These are phyloP conservation scores for Drosophila yakuba DNA, from an alignment of 1,140 invertebrate species.

Conservation along the genomic window DNA sequence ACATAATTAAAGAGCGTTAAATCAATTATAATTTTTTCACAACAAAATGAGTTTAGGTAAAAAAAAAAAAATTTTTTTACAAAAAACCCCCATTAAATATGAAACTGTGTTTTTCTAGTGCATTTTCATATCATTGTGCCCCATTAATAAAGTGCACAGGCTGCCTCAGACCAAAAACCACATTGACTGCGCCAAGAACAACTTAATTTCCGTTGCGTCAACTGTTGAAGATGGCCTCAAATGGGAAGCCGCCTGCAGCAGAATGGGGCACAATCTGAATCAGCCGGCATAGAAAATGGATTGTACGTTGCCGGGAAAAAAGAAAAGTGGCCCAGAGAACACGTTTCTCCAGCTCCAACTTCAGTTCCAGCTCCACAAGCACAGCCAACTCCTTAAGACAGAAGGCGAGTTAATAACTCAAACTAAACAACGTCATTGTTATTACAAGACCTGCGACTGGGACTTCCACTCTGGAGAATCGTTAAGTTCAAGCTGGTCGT, in stretches of 20 bases:
- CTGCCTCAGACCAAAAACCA: constrained; percentile 12
- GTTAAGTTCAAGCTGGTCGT: background rate
- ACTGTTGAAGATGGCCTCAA: constrained; percentile 53
- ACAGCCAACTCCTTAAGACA: constrained; percentile 30
- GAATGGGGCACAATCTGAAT: constrained; percentile 26
- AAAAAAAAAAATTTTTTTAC: too few relatives aligned
- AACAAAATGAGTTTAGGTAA: too few relatives aligned
- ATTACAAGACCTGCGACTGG: constrained; percentile 51
- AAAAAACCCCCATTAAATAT: background rate
- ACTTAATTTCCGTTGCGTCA: constrained; percentile 67
- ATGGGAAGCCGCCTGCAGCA: constrained; percentile 57
- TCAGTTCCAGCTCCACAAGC: constrained; percentile 2
- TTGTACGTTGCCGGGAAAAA: constrained; percentile 25
- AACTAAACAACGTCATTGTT: constrained; percentile 80
- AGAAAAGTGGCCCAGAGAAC: constrained; percentile 41
- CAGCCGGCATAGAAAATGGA: constrained; percentile 55
- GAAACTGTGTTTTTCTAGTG: constrained; percentile 1
- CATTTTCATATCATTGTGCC: constrained; percentile 1
- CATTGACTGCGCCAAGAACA: constrained; percentile 50
- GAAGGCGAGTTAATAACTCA: constrained; percentile 77
- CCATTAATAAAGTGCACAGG: background rate
- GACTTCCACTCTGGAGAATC: constrained; percentile 21
- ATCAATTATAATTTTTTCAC: too few relatives aligned
- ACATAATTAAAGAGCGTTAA: background rate
- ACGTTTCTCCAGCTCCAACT: constrained; percentile 9